These are phyloP conservation scores for Drosophila tristis DNA, from an alignment of 1,140 invertebrate genomes.

Conservation along the genomic window DNA sequence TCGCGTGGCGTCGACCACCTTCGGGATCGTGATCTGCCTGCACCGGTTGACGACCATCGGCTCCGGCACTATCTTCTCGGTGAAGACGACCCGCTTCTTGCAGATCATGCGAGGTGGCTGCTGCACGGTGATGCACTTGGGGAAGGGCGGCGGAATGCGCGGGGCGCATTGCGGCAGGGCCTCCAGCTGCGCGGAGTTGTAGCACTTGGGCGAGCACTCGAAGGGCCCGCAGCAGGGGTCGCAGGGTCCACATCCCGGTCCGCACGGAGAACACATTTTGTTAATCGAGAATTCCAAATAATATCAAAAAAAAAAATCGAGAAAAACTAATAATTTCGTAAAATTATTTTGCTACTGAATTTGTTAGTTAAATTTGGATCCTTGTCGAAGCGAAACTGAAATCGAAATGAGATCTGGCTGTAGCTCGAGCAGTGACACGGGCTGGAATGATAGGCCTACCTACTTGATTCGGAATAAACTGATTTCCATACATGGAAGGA, in stretches of 20 bases:
- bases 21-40: conserved; percentile 74
- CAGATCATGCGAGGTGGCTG: conserved; percentile 78
- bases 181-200: conserved; percentile 70
- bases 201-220: conserved; percentile 79
- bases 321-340: conserved; percentile 15
- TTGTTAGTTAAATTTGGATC: conserved; percentile 49
- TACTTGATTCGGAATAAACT: background rate
- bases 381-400: conserved; percentile 47
- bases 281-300: background rate
- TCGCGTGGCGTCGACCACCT: conserved; percentile 72
- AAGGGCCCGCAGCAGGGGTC: conserved; percentile 79
- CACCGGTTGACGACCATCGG: conserved; percentile 79
- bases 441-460: background rate
- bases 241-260: conserved; percentile 68
- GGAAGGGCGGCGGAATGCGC: conserved; percentile 71
- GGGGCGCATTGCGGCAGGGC: conserved; percentile 77
- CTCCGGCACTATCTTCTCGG: conserved; percentile 73
- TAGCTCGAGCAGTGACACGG: background rate
- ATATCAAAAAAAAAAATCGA: conserved; percentile 21
- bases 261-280: conserved; percentile 67
- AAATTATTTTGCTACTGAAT: conserved; percentile 2
- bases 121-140: conserved; percentile 77
- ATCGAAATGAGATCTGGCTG: conserved; percentile 1
- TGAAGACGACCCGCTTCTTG: conserved; percentile 76
- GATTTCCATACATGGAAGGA: too few relatives aligned